Percentiles rank a stretch among this genome's conserved stretches.
phyloP scores from a whole-genome alignment of 2,797 vertebrate species.

The Alfaro cultratus region DNA sequence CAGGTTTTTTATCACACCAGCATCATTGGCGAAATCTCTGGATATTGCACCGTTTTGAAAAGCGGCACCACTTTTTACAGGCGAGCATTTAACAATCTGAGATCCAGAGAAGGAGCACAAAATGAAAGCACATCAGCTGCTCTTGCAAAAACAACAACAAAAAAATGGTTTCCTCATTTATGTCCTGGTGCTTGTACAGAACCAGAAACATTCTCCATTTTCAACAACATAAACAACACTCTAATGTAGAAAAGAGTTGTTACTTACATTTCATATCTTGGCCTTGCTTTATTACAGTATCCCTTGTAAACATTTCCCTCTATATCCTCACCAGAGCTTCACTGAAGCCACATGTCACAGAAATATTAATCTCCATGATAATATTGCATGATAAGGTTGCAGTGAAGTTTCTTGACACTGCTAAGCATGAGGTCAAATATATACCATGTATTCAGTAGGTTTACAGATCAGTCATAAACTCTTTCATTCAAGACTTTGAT shows the following conservation, averaged over 20 bases:
- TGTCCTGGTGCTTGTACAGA: neutral
- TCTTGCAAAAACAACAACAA: neutral
- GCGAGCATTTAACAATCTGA: neutral
- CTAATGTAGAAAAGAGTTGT: neutral
- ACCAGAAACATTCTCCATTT: neutral
- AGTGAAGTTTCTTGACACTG: neutral
- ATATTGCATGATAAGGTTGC: too few relatives aligned
- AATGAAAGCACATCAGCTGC: constrained; percentile 12
- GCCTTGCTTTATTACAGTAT: neutral
- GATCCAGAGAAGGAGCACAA: neutral
- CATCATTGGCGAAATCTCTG: neutral
- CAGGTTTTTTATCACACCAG: neutral
- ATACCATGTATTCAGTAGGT: neutral
- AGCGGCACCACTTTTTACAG: constrained; percentile 11
- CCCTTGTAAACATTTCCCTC: neutral
- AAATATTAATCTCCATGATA: neutral
- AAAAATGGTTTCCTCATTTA: neutral
- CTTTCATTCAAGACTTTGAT: neutral
- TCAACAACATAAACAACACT: neutral
- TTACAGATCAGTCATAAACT: neutral
- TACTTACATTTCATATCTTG: neutral
- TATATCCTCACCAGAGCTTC: constrained; percentile 10
- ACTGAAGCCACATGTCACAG: constrained; percentile 14
- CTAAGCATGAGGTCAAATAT: neutral
- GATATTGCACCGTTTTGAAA: constrained; percentile 21